phyloP scores from a whole-genome alignment of 1,140 invertebrate genomes.

The Drosophila nasuta region DNA sequence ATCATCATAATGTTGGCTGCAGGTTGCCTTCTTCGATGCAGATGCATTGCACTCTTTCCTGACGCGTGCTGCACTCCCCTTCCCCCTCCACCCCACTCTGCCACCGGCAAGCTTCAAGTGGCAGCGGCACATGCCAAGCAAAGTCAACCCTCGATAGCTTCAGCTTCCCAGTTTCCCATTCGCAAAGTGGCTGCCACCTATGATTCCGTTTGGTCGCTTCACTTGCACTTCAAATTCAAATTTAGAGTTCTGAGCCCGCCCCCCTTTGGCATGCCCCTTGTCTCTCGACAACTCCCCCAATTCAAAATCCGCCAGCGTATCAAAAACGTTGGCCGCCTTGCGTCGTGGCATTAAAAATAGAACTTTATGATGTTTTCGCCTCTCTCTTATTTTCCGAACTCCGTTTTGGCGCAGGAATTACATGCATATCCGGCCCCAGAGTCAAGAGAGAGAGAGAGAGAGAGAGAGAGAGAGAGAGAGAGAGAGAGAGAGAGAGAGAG shows the following conservation, averaged over 20 bases:
- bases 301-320: slow-evolving; percentile 19
- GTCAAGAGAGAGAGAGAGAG: background rate
- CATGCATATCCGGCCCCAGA: slow-evolving; percentile 68
- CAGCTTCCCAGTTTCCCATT: background rate
- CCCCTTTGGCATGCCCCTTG: slow-evolving; percentile 4
- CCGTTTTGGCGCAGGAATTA: slow-evolving; percentile 58
- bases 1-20: slow-evolving; percentile 23
- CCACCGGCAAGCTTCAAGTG: slow-evolving; percentile 56
- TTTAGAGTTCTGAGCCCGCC: slow-evolving; percentile 52
- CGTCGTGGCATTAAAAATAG: slow-evolving; percentile 62
- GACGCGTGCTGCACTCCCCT: background rate
- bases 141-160: background rate
- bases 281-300: slow-evolving; percentile 55
- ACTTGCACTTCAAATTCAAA: slow-evolving; percentile 68
- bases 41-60: slow-evolving; percentile 44
- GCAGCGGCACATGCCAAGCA: slow-evolving; percentile 68
- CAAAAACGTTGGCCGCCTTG: slow-evolving; percentile 16
- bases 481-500: background rate
- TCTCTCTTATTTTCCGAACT: slow-evolving; percentile 32
- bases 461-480: background rate
- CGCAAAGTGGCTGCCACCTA: slow-evolving; percentile 77
- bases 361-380: slow-evolving; percentile 74
- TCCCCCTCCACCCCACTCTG: slow-evolving; percentile 1
- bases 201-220: slow-evolving; percentile 52
- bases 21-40: slow-evolving; percentile 16